These are phyloP conservation scores for Diachasmimorpha longicaudata DNA, from an alignment of 1,140 invertebrate genomes.

Conservation along the genomic window DNA sequence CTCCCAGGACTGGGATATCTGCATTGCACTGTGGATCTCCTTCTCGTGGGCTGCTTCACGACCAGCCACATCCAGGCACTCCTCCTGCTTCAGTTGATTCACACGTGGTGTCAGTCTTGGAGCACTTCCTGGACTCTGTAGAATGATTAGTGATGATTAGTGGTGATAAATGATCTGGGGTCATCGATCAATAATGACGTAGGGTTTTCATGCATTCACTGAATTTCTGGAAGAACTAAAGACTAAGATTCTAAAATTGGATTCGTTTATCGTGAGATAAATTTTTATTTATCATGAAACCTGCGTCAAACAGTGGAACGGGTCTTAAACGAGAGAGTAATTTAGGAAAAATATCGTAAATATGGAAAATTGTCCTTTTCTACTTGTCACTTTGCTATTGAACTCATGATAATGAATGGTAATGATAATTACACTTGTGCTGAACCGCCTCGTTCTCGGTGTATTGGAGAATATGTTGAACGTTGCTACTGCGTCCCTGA, in stretches of 20 bases:
- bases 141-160: constrained; percentile 6
- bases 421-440: constrained; percentile 76
- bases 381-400: constrained; percentile 14
- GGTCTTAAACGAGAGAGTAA: too few relatives aligned
- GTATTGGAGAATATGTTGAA: constrained; percentile 69
- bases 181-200: too few relatives aligned
- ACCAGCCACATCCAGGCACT: constrained; percentile 81
- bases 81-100: constrained; percentile 85
- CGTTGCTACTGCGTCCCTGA: constrained; percentile 61
- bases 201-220: too few relatives aligned
- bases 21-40: constrained; percentile 85
- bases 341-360: too few relatives aligned
- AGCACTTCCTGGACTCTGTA: constrained; percentile 61
- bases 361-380: background rate
- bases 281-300: too few relatives aligned
- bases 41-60: constrained; percentile 89
- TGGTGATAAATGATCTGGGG: too few relatives aligned
- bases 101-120: constrained; percentile 81
- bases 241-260: too few relatives aligned
- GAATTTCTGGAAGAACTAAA: too few relatives aligned
- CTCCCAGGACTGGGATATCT: constrained; percentile 90
- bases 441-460: constrained; percentile 77
- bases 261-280: too few relatives aligned
- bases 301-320: too few relatives aligned
- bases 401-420: constrained; percentile 8